phyloP scores from a whole-genome alignment of 1,140 invertebrate genomes.

The Drosophila leontia region DNA sequence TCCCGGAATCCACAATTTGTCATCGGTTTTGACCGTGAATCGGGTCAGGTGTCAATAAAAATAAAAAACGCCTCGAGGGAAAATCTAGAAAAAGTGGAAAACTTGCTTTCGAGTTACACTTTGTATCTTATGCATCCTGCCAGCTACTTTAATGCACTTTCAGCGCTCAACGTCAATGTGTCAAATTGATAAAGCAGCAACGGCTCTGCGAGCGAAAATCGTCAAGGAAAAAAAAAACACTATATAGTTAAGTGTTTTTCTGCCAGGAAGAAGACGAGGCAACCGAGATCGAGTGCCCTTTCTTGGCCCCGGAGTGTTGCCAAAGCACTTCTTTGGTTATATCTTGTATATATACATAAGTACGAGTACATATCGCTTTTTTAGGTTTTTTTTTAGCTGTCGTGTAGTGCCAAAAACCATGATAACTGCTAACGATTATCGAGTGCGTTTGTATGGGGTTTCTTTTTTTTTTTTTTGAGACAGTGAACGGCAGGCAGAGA shows the following conservation, averaged over 20 bases:
- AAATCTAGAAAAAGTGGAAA: slow-evolving; percentile 27
- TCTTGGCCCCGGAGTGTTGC: slow-evolving; percentile 26
- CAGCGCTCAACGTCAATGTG: slow-evolving; percentile 79
- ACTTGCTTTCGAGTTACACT: slow-evolving; percentile 33
- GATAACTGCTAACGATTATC: slow-evolving; percentile 54
- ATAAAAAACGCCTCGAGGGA: slow-evolving; percentile 12
- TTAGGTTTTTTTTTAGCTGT: slow-evolving; percentile 29
- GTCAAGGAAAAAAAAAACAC: slow-evolving; percentile 44
- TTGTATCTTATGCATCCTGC: slow-evolving; percentile 54
- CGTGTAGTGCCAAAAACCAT: slow-evolving; percentile 48
- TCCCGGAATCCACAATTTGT: slow-evolving; percentile 62
- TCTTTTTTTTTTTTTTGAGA: slow-evolving; percentile 2
- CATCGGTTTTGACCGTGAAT: slow-evolving; percentile 69
- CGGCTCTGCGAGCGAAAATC: slow-evolving; percentile 4
- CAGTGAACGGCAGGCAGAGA: not conserved
- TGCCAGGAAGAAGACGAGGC: slow-evolving; percentile 13
- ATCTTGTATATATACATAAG: slow-evolving; percentile 3
- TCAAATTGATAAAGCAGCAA: slow-evolving; percentile 73
- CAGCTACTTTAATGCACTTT: slow-evolving; percentile 83
- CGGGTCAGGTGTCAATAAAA: slow-evolving; percentile 72
- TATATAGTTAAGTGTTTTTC: slow-evolving; percentile 71
- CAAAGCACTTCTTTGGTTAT: slow-evolving; percentile 17
- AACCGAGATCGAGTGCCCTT: slow-evolving; percentile 36
- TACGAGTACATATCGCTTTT: slow-evolving; percentile 7
- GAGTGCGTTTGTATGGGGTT: slow-evolving; percentile 24